Evolutionary conservation across 1,140 invertebrate species (phyloP).

Genomic region (Muscidifurax raptorellus): DNA sequence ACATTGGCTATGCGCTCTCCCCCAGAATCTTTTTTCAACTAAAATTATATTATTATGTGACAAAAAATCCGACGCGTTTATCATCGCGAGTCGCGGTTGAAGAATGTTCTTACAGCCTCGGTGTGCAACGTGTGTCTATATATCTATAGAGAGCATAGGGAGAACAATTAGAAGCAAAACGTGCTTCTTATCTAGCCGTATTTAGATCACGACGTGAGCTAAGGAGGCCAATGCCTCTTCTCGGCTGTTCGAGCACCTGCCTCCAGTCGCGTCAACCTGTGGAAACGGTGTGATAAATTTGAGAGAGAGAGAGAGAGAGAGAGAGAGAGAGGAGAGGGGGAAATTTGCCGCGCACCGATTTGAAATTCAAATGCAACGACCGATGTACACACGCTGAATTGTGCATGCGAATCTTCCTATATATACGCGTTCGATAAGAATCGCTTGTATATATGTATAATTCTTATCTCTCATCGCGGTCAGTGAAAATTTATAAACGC

Average conservation of each 20-base stretch:
- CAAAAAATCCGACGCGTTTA: background rate
- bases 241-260: background rate
- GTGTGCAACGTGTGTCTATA: too few relatives aligned
- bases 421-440: background rate
- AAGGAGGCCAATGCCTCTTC: slow-evolving; percentile 31
- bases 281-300: background rate
- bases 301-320: background rate
- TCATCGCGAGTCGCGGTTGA: background rate
- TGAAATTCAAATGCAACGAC: background rate
- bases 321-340: background rate
- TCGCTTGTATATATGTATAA: background rate
- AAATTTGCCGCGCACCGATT: background rate
- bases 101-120: background rate
- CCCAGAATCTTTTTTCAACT: too few relatives aligned
- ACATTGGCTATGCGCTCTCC: too few relatives aligned
- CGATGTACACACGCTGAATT: background rate
- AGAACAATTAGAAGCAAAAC: background rate
- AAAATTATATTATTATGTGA: background rate
- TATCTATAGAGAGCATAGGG: background rate
- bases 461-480: slow-evolving; percentile 18
- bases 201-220: background rate
- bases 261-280: too few relatives aligned
- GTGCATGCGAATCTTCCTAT: background rate
- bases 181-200: background rate
- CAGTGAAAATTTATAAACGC: background rate